Base-by-base conservation (phyloP, 2,888 invertebrate species). In the Pristionchus mayeri region DNA sequence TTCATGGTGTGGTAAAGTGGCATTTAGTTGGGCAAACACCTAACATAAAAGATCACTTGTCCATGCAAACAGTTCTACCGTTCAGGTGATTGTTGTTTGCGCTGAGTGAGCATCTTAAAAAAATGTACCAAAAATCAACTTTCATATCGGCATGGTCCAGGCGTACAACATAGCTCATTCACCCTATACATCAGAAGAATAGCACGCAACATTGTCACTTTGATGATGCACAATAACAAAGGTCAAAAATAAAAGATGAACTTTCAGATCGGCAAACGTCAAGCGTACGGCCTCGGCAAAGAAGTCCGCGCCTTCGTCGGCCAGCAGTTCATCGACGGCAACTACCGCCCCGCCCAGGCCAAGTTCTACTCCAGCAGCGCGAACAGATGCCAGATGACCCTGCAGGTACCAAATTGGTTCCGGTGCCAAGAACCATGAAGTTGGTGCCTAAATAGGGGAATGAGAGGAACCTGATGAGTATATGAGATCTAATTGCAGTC, bases 321-420 rank as follows among this genome's bases (percentile, higher is more conserved):
- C n/a, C n/a, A n/a, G 9, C 79, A 37, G 16, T 71, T 44, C n/a
- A 52, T 83, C 48, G 30, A 44, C 34, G 13, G 80, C 16, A 89
- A 89, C 82, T 90, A 86, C 83, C 79, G 86, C 48, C 83, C 88
- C 18, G 84, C 85, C 0, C 60, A 90, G 85, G 89, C 88, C 40
- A 87, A 88, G 60, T 90, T 88, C 84, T 89, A 86, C 84, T 87
- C 87, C 21, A 88, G 88, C 37, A 91, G n/a, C n/a, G n/a, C n/a
- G n/a, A n/a, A n/a, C n/a, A n/a, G n/a, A n/a, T n/a, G n/a, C n/a
- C n/a, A n/a, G 83, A 89, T 88, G 89, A 90, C 90, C 3, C 85
- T 91, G 30, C 90, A 89, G 87, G 89, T 87, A 3, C n/a, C n/a
- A n/a, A n/a, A n/a, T n/a, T n/a, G n/a, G n/a, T n/a, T n/a, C n/a